Evolutionary conservation across 2,113 vertebrate genomes (phyloP), one percentile per base, ranked within the genome.

Genomic region (Perca schrenkii): DNA sequence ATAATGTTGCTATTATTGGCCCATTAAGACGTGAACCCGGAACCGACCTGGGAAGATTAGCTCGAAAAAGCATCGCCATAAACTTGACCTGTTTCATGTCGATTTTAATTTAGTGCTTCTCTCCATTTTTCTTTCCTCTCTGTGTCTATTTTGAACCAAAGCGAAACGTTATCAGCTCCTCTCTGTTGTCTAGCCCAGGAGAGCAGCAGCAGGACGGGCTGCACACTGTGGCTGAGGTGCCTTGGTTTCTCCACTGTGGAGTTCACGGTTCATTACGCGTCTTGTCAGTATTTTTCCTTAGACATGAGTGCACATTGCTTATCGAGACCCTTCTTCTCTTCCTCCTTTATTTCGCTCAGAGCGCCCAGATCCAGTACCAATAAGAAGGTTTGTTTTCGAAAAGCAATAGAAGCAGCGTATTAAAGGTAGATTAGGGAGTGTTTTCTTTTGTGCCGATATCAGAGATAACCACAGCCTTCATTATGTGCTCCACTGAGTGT

Each of bases 1-100:
- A 97, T 98, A 98, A 99, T 97, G 96, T 95, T 95, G 96, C 97
- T 96, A 97, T 98, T 98, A 99, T 98, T 96, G 97, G 96, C 97
- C 98, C 97, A 98, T 98, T 99, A 98, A 97, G 96, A 94, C 93
- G 94, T 96, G 96, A 96, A 97, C 97, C 95, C 90, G 90, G 95
- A 97, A 97, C 93, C 95, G 97, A 99, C 97, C 97, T 95, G 95
- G 86, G 91, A 90, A 97, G 97, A 98, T 98, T 97, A 97, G 97
- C 96, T 97, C 93, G 95, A 82, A 96, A 91, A 97, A 96, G 96
- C 97, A 79, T 95, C 84, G 96, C 96, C 96, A 95, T 95, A 96
- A 97, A 97, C 96, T 96, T 97, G 97, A 98, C 97, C 98, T 96
- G 96, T 89, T 98, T 95, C 96, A 95, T 97, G 97, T 98, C 96